Base-by-base conservation (phyloP, 2,113 vertebrate genomes). In the Deroptyus accipitrinus region DNA sequence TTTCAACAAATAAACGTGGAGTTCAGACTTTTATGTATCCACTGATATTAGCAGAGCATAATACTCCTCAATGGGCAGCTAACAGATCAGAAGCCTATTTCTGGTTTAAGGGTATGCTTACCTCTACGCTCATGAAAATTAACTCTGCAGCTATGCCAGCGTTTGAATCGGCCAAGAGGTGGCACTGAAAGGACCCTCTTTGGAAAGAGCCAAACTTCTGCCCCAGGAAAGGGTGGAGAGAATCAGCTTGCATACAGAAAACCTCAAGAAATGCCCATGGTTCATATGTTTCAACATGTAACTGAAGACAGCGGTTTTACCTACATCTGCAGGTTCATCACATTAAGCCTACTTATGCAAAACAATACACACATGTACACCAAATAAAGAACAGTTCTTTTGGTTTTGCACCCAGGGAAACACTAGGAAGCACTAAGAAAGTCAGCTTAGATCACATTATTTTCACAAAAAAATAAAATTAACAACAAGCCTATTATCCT, bases 121-220 rank as follows among this genome's bases (percentile, higher is more conserved):
- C 41, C 52, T 79, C 75, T 28, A 41, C 33, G 16, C 51, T 62
- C 18, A 5, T 1, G 39, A 42, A 73, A 51, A 48, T 67, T 16
- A 20, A 23, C 49, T 62, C 46, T 5, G 11, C 54, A 70, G 41
- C 49, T 37, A 25, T 37, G 19, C 19, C 72, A 77, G 27, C 31
- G 0, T 67, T n/a, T 63, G 72, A 83, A 54, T 83, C 54, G 46
- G 63, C 94, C 96, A 88, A 97, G 88, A 96, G 96, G 85, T 96
- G 94, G 96, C 96, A 97, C 82, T 93, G 94, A 68, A 95, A 96
- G 82, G 90, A 96, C 79, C 69, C 11, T 7, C 57, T 94, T 87
- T 37, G 68, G 66, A 93, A 61, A 31, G 54, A 80, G 49, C 12
- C 54, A 57, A 73, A 44, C 16, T 85, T 87, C 78, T 92, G 67